Evolutionary conservation across 2,888 invertebrate species (phyloP).

Genomic region (Stratiomys singularior): DNA sequence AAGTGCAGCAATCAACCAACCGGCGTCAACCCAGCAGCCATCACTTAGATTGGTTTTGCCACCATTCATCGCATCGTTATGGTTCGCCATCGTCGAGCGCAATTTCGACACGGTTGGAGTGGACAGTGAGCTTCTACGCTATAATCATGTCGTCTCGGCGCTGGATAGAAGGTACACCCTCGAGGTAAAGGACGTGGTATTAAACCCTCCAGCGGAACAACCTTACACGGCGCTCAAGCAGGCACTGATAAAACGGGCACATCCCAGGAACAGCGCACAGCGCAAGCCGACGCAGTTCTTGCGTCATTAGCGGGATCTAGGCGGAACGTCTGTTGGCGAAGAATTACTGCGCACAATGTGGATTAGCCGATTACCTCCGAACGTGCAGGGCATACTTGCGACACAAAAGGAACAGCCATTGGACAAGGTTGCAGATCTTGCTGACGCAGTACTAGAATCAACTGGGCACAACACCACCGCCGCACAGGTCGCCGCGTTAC

Average conservation of each 20-base stretch:
- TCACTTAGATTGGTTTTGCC: background rate
- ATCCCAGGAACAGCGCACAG: background rate
- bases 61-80: background rate
- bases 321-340: background rate
- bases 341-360: background rate
- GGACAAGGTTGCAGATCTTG: background rate
- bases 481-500: background rate
- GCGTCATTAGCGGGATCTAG: background rate
- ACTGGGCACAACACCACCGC: background rate
- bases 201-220: background rate
- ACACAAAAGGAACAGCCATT: background rate
- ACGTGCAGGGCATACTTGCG: background rate
- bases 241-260: background rate
- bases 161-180: background rate
- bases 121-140: background rate
- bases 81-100: background rate
- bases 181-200: background rate
- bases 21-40: background rate
- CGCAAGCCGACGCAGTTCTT: constrained; percentile 2
- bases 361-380: background rate
- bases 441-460: background rate
- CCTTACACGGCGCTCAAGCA: background rate
- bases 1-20: background rate
- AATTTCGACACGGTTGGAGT: background rate
- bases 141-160: background rate